A percentile compares a stretch with the other conserved stretches of the same genome.
phyloP scores from a whole-genome alignment of 2,888 invertebrate genomes.

The Crossocerus cetratus region DNA sequence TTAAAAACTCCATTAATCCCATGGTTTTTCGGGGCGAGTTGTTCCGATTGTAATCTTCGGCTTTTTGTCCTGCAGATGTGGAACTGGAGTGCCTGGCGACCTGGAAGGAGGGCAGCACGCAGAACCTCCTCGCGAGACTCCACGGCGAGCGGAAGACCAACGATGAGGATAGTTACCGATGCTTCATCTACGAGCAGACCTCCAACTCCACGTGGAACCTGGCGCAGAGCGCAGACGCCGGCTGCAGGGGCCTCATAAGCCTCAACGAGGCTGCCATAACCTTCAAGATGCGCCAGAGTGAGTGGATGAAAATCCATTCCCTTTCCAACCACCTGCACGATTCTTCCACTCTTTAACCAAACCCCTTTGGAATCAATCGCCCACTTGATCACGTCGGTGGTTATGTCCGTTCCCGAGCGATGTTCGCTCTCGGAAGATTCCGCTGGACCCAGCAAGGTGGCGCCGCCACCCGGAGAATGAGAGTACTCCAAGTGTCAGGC shows the following conservation, averaged over 20 bases:
- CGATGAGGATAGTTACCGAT: conserved; percentile 89
- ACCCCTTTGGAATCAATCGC: too few species aligned
- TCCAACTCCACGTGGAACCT: conserved; percentile 81
- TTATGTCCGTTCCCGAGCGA: too few species aligned
- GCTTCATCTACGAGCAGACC: conserved; percentile 89
- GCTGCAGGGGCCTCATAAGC: conserved; percentile 86
- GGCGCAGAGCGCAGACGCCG: conserved; percentile 88
- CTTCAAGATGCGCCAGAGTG: conserved; percentile 79
- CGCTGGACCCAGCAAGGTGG: too few species aligned
- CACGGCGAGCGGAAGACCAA: conserved; percentile 87
- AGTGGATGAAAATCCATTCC: conserved; percentile 45
- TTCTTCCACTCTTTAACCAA: too few species aligned
- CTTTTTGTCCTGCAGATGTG: conserved; percentile 80
- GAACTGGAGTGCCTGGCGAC: conserved; percentile 88
- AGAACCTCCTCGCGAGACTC: conserved; percentile 88
- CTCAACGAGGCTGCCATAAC: conserved; percentile 87
- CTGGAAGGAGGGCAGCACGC: conserved; percentile 90
- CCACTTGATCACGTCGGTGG: too few species aligned
- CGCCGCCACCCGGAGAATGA: conserved; percentile 37
- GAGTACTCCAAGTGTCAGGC: conserved; percentile 55
- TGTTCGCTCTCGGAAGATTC: too few species aligned
- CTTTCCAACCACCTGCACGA: not conserved
- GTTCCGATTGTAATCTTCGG: too few species aligned
- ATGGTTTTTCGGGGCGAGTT: too few species aligned
- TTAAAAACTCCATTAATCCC: too few species aligned